A percentile compares a stretch with the other conserved stretches of the same genome.
Evolutionary conservation across 2,797 vertebrate genomes (phyloP).

Genomic region (Characodon lateralis): DNA sequence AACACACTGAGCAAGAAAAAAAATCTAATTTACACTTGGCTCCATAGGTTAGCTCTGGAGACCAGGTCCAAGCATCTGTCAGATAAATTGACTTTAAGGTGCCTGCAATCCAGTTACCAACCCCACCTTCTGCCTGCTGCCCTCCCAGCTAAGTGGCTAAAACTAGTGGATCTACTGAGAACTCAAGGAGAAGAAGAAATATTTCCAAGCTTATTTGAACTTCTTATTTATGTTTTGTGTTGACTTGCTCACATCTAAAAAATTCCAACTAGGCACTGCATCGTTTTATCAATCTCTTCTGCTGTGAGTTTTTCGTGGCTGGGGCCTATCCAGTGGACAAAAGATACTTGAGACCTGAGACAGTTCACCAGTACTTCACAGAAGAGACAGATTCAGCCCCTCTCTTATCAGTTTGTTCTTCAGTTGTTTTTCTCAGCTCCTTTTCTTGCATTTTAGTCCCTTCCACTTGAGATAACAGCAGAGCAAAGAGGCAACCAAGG

Average conservation of each 20-base stretch:
- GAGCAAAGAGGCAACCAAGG: neutral
- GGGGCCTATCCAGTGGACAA: neutral
- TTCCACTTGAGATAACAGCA: neutral
- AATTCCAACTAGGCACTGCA: neutral
- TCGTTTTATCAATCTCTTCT: neutral
- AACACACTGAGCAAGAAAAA: constrained; percentile 41
- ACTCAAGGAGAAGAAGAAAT: neutral
- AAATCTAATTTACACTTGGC: constrained; percentile 76
- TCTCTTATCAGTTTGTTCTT: constrained; percentile 2
- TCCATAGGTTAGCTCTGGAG: constrained; percentile 65
- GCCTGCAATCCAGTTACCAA: constrained; percentile 67
- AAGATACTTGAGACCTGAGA: constrained; percentile 3
- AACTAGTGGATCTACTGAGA: constrained; percentile 30
- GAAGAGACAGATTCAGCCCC: constrained; percentile 5
- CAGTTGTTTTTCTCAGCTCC: neutral
- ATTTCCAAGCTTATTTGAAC: neutral
- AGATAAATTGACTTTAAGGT: constrained; percentile 73
- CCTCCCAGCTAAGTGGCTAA: constrained; percentile 52
- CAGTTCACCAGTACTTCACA: constrained; percentile 2
- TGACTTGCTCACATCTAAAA: neutral
- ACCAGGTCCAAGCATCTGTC: constrained; percentile 70
- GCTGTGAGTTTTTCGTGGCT: neutral
- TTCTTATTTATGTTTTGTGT: neutral
- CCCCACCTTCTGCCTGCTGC: constrained; percentile 51
- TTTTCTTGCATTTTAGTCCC: neutral